Evolutionary conservation across 2,797 vertebrate genomes (phyloP).

Genomic region (Sparus aurata): DNA sequence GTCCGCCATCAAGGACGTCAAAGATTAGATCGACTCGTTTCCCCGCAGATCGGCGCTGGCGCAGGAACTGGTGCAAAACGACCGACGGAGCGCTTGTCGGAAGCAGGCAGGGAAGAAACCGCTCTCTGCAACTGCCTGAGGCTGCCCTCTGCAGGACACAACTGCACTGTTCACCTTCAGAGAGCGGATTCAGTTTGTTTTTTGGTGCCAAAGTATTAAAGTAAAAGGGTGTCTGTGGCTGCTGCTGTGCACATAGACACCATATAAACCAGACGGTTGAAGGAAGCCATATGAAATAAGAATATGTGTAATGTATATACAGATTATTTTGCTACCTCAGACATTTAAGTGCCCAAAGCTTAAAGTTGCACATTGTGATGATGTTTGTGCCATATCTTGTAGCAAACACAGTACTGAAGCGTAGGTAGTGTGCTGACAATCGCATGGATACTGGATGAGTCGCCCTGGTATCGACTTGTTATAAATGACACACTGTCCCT

Average conservation of each 20-base stretch:
- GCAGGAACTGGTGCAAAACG: slow-evolving; percentile 45
- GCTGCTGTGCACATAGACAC: slow-evolving; percentile 45
- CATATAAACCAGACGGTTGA: slow-evolving; percentile 48
- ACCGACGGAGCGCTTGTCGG: slow-evolving; percentile 16
- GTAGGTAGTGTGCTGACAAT: slow-evolving; percentile 61
- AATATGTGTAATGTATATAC: slow-evolving; percentile 62
- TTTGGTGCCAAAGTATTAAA: slow-evolving; percentile 76
- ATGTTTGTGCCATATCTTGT: slow-evolving; percentile 77
- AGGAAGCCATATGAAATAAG: slow-evolving; percentile 57
- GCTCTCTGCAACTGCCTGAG: slow-evolving; percentile 32
- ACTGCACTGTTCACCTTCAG: slow-evolving; percentile 32
- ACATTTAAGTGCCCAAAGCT: slow-evolving; percentile 82
- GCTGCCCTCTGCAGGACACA: slow-evolving; percentile 52
- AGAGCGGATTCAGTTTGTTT: slow-evolving; percentile 47
- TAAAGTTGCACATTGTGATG: slow-evolving; percentile 77
- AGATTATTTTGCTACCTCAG: slow-evolving; percentile 92
- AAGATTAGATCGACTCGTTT: slow-evolving; percentile 80
- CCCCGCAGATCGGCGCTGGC: slow-evolving; percentile 31
- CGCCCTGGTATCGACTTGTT: slow-evolving; percentile 16
- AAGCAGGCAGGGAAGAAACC: slow-evolving; percentile 14
- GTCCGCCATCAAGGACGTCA: slow-evolving; percentile 87
- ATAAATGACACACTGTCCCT: slow-evolving; percentile 30
- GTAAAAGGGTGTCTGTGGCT: slow-evolving; percentile 35
- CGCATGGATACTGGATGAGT: slow-evolving; percentile 25
- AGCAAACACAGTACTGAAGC: slow-evolving; percentile 58